Percentiles rank a stretch among this genome's conserved stretches.
phyloP scores from a whole-genome alignment of 1,140 invertebrate genomes.

The Lithobius niger region DNA sequence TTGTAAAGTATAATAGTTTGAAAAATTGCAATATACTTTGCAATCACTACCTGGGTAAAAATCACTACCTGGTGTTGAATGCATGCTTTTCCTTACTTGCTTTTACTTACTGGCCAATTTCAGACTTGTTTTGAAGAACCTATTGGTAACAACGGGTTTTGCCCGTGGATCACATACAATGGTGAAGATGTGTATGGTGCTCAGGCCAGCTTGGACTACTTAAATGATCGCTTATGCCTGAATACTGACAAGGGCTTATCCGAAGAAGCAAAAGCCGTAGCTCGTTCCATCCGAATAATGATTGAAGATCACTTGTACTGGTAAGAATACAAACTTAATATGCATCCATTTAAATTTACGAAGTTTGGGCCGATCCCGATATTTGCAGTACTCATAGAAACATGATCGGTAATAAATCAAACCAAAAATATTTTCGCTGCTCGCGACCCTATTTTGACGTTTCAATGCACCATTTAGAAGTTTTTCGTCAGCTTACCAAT shows the following conservation, averaged over 20 bases:
- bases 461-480: no score
- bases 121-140: slow-evolving; percentile 12
- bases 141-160: slow-evolving; percentile 19
- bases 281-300: slow-evolving; percentile 28
- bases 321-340: slow-evolving; percentile 8
- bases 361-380: no score
- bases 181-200: slow-evolving; percentile 31
- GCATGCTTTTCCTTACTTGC: not conserved
- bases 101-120: not conserved
- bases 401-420: no score
- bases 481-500: no score
- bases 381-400: no score
- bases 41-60: no score
- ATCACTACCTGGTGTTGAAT: no score
- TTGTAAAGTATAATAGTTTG: no score
- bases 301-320: slow-evolving; percentile 33
- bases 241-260: slow-evolving; percentile 23
- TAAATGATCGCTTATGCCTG: slow-evolving; percentile 23
- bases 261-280: slow-evolving; percentile 20
- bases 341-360: no score
- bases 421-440: no score
- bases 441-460: no score
- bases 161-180: slow-evolving; percentile 34
- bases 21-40: no score
- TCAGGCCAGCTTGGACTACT: slow-evolving; percentile 32